Base-by-base conservation (phyloP, 2,888 invertebrate species). In the Falcaria lacertinaria region DNA sequence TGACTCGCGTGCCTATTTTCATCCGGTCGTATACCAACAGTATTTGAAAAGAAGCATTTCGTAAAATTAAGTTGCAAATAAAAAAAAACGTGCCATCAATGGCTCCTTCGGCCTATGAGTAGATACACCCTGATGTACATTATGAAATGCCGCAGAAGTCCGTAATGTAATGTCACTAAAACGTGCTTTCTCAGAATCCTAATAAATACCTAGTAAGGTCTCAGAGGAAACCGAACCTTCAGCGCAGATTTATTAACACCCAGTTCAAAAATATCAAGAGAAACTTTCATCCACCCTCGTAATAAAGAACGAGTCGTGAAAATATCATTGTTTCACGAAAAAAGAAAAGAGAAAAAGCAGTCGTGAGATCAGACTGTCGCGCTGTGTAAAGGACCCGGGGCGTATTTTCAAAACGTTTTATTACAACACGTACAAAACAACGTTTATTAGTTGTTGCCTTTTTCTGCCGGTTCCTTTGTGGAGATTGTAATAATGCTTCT, bases 391-490 rank as follows among this genome's bases (percentile, higher is more conserved):
- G 19, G 22, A 37, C 37, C 6, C 6, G 14, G 22, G 22, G 37
- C 22, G 22, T 37, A 37, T 37, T 37, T 37, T 37, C 4, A 25
- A 36, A 37, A 37, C 37, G 37, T 37, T 37, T 37, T 37, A 37
- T 37, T 37, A 22, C 37, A 37, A 22, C 37, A 37, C 37, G 37
- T 37, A 37, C 37, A 37, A 37, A 37, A 37, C 37, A 22, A 37
- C 37, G 22, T 37, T 37, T 37, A 37, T 37, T 37, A 37, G 37
- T 37, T 37, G 37, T 25, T 37, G 37, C 37, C 37, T 37, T 37
- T 37, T 37, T 37, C 22, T 37, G 8, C 15, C 14, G 37, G 11
- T 15, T 19, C 25, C 37, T 25, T 37, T 37, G 37, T 22, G n/a
- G 6, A 11, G 15, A 37, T 37, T 22, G 22, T 15, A 37, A 37